These are phyloP conservation scores for Caranx melampygus DNA, from an alignment of 2,113 vertebrate species.

Conservation along the genomic window DNA sequence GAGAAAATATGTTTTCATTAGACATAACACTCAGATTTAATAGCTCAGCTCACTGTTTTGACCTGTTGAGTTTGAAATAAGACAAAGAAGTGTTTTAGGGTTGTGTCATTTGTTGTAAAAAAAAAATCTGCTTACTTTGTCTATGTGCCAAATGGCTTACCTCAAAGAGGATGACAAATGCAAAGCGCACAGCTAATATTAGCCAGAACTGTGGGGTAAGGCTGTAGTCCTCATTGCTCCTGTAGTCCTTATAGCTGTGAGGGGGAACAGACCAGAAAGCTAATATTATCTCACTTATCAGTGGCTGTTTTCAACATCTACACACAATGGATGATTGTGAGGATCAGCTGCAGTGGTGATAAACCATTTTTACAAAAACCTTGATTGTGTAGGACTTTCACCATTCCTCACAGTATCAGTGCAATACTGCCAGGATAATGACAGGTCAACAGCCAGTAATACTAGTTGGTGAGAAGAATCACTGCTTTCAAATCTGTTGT, in stretches of 20 bases:
- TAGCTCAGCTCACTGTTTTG: not conserved
- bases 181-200: constrained; percentile 90
- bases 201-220: constrained; percentile 90
- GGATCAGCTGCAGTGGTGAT: not conserved
- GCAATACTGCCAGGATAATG: not conserved
- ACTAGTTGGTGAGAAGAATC: too few relatives aligned
- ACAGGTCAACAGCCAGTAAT: not conserved
- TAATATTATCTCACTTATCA: not conserved
- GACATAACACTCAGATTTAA: not conserved
- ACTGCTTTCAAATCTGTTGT: not conserved
- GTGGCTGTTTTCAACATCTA: not conserved
- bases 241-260: constrained; percentile 92
- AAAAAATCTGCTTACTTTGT: not conserved
- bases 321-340: not conserved
- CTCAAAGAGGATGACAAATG: constrained; percentile 96
- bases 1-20: not conserved
- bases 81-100: not conserved
- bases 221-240: constrained; percentile 83
- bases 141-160: constrained; percentile 65
- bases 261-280: not conserved
- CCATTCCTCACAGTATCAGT: not conserved
- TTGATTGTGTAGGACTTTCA: not conserved
- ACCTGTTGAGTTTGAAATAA: not conserved
- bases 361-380: not conserved
- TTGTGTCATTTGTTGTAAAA: not conserved